These are phyloP conservation scores for Branchinecta lindahli DNA, from an alignment of 1,140 invertebrate species.

Conservation along the genomic window DNA sequence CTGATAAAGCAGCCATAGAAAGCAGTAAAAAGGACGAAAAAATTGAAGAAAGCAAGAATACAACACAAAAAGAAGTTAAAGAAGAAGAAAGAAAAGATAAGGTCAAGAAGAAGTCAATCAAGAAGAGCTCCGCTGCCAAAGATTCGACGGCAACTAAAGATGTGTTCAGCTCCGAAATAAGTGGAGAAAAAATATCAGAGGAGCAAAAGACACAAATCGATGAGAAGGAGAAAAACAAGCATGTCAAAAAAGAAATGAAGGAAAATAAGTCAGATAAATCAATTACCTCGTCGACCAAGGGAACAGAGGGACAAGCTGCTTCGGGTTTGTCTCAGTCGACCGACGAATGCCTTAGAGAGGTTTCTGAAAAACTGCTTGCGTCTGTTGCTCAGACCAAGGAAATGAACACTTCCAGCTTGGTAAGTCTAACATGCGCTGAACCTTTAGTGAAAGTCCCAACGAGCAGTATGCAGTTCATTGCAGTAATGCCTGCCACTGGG, in stretches of 20 bases:
- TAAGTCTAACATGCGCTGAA: background rate
- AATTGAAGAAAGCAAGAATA: constrained; percentile 22
- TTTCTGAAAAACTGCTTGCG: background rate
- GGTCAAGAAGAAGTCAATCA: constrained; percentile 22
- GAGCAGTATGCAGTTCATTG: background rate
- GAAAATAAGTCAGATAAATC: constrained; percentile 20
- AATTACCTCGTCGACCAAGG: constrained; percentile 16
- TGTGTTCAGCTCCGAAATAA: constrained; percentile 2
- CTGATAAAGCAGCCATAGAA: background rate
- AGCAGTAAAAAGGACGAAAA: constrained; percentile 13
- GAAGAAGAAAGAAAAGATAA: constrained; percentile 24
- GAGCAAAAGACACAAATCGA: background rate
- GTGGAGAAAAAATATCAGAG: constrained; percentile 15
- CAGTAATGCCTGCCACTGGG: background rate
- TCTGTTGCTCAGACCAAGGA: background rate
- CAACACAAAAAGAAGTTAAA: constrained; percentile 26
- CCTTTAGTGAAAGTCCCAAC: background rate
- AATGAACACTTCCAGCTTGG: constrained; percentile 4
- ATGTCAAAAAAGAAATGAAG: constrained; percentile 1
- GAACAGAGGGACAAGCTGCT: background rate
- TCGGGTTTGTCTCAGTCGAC: background rate
- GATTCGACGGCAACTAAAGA: constrained; percentile 22
- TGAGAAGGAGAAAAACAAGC: constrained; percentile 19
- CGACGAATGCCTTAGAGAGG: background rate
- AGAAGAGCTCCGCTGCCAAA: constrained; percentile 19